Evolutionary conservation across 2,113 vertebrate species (phyloP).

Genomic region (Sigmodon hispidus): DNA sequence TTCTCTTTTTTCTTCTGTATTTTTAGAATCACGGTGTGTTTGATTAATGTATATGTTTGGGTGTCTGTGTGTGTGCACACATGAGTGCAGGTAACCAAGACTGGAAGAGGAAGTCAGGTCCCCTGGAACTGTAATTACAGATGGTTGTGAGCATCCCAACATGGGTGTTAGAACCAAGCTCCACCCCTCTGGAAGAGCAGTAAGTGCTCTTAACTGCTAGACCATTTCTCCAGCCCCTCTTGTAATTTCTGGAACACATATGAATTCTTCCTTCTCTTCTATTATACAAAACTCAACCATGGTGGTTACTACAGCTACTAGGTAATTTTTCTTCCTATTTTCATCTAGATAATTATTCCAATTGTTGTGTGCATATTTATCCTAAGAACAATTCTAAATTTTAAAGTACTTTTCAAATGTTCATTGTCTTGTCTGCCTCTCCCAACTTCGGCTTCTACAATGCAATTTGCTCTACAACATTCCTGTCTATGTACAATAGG

Average conservation of each 20-base stretch:
- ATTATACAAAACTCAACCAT: neutral
- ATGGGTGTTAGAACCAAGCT: neutral
- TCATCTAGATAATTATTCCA: neutral
- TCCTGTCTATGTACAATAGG: neutral
- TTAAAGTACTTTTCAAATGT: neutral
- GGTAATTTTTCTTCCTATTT: neutral
- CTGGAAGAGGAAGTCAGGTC: neutral
- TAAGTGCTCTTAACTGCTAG: neutral
- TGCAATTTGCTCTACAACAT: neutral
- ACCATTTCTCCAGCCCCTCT: neutral
- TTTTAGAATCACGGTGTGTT: neutral
- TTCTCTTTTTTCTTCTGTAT: neutral
- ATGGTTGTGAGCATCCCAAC: no score
- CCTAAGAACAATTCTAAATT: neutral
- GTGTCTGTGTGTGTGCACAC: neutral
- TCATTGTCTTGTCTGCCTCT: neutral
- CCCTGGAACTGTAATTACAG: neutral
- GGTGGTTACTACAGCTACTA: neutral
- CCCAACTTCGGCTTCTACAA: neutral
- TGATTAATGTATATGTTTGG: neutral
- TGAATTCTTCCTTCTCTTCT: neutral
- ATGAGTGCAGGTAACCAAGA: neutral
- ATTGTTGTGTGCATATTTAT: neutral
- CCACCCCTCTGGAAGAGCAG: neutral
- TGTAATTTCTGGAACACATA: neutral